These are phyloP conservation scores for Nasonia oneida DNA, from an alignment of 2,888 invertebrate species.

Conservation along the genomic window DNA sequence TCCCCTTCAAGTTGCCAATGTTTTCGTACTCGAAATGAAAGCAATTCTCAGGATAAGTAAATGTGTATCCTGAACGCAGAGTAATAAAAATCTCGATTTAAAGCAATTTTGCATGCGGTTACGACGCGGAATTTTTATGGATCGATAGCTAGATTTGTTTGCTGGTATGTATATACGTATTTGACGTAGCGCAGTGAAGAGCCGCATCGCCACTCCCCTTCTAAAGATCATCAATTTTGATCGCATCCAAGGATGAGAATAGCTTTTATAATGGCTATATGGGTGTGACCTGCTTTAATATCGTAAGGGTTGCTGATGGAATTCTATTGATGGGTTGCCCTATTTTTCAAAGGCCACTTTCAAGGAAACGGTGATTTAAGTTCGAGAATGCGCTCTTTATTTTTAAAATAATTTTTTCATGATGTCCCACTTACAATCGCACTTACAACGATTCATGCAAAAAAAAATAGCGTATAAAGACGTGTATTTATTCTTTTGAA, in stretches of 20 bases:
- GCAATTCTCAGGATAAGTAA: neutral
- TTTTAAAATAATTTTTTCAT: neutral
- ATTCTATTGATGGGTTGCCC: neutral
- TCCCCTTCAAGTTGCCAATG: neutral
- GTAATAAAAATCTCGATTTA: neutral
- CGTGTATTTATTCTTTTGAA: too few species aligned
- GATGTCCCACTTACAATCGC: neutral
- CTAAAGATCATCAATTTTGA: conserved; percentile 62
- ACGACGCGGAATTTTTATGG: conserved; percentile 34
- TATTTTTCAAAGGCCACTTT: neutral
- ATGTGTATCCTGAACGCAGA: neutral
- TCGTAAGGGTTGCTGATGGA: neutral
- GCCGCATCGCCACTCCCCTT: conserved; percentile 67
- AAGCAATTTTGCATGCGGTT: conserved; percentile 18
- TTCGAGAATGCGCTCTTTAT: neutral
- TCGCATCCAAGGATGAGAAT: conserved; percentile 32
- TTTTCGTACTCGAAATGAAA: neutral
- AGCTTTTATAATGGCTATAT: conserved; percentile 16
- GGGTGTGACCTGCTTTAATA: conserved; percentile 26
- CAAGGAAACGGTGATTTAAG: conserved; percentile 1
- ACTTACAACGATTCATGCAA: too few species aligned
- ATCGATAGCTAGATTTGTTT: conserved; percentile 39
- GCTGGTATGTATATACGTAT: neutral
- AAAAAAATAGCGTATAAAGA: too few species aligned
- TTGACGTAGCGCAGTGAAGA: conserved; percentile 59